Evolutionary conservation across 2,888 invertebrate genomes (phyloP).

Genomic region (Salticus scenicus): DNA sequence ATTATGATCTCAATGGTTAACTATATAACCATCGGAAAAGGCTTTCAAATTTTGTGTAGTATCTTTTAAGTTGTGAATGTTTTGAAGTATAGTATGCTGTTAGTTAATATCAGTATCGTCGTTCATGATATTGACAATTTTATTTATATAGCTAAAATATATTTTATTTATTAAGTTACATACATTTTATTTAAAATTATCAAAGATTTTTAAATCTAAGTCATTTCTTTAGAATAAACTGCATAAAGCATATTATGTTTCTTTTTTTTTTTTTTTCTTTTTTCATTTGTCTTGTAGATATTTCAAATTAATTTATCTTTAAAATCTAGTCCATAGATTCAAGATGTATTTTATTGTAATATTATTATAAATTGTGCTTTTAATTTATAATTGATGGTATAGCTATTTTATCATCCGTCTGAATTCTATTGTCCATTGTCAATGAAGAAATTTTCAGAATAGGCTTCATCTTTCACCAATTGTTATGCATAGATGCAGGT

Average conservation of each 20-base stretch:
- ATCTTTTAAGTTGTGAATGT: background rate
- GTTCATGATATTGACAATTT: background rate
- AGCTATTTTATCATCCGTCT: background rate
- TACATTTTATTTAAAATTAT: background rate
- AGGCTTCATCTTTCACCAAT: background rate
- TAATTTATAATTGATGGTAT: slow-evolving; percentile 10
- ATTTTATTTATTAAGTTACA: background rate
- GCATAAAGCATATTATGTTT: background rate
- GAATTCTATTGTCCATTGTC: background rate
- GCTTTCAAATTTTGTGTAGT: background rate
- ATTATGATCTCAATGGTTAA: slow-evolving; percentile 69
- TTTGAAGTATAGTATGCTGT: background rate
- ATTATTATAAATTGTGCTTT: background rate
- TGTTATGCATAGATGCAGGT: background rate
- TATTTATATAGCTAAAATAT: background rate
- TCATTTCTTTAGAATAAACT: background rate
- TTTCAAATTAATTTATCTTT: background rate
- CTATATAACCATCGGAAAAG: background rate
- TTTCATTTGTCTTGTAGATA: background rate
- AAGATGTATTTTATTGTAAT: background rate
- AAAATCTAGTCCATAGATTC: background rate
- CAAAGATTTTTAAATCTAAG: background rate
- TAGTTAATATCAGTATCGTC: background rate
- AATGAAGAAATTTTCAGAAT: background rate
- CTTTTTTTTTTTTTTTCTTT: background rate